A percentile compares a stretch with the other conserved stretches of the same genome.
Evolutionary conservation across 2,797 vertebrate genomes (phyloP).

Genomic region (Brachyrhaphis roseni): DNA sequence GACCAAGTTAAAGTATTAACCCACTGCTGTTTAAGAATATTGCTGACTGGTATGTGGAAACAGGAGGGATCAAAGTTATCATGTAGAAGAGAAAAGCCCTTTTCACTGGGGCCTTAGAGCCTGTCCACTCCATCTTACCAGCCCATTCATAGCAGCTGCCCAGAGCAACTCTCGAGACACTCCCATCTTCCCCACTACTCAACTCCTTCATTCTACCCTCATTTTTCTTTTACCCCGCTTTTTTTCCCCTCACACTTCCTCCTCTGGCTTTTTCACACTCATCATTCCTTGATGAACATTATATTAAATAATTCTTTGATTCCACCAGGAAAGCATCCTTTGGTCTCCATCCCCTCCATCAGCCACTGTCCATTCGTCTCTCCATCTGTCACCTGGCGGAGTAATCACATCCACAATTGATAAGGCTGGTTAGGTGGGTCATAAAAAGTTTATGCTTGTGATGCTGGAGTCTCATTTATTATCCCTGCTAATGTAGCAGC

Average conservation of each 20-base stretch:
- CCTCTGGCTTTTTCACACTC: constrained; percentile 33
- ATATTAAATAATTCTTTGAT: constrained; percentile 60
- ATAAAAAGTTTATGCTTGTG: constrained; percentile 82
- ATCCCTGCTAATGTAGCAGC: constrained; percentile 80
- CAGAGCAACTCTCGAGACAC: constrained; percentile 68
- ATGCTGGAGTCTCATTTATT: constrained; percentile 79
- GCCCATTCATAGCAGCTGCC: constrained; percentile 74
- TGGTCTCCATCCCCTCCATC: constrained; percentile 31
- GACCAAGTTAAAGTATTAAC: constrained; percentile 82
- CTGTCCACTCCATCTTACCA: constrained; percentile 83
- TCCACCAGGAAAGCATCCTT: constrained; percentile 13
- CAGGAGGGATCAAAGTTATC: constrained; percentile 85
- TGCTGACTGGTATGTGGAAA: constrained; percentile 84
- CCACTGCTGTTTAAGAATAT: constrained; percentile 82
- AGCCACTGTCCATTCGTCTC: constrained; percentile 61
- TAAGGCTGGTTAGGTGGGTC: constrained; percentile 80
- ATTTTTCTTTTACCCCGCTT: constrained; percentile 65
- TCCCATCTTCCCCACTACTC: constrained; percentile 80
- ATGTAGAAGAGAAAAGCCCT: constrained; percentile 80
- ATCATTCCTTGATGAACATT: constrained; percentile 34
- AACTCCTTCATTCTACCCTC: constrained; percentile 66
- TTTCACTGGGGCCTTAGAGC: constrained; percentile 78
- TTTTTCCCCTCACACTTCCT: constrained; percentile 51
- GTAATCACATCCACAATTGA: constrained; percentile 79
- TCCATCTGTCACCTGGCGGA: constrained; percentile 71